Evolutionary conservation across 2,888 invertebrate species (phyloP).

Genomic region (Scrobipalpa costella): DNA sequence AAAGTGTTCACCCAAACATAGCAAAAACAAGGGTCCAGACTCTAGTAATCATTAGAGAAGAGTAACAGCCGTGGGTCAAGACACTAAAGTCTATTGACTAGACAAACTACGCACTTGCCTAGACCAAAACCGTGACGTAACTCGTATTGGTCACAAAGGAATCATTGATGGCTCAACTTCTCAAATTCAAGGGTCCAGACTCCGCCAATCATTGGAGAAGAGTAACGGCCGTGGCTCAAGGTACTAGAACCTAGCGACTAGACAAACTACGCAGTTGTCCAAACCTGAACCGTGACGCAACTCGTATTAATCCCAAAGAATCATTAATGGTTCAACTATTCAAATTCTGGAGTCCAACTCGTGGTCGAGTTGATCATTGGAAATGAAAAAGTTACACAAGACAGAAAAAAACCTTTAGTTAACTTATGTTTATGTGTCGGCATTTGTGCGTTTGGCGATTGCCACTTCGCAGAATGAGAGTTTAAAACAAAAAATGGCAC

Average conservation of each 20-base stretch:
- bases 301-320: slow-evolving; percentile 54
- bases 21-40: slow-evolving; percentile 35
- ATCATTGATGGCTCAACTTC: slow-evolving; percentile 13
- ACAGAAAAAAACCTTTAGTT: no score
- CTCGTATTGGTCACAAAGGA: slow-evolving; percentile 55
- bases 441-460: no score
- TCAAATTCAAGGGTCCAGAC: slow-evolving; percentile 36
- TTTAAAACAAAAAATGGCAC: no score
- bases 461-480: no score
- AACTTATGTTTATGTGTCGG: no score
- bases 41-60: slow-evolving; percentile 37
- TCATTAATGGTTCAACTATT: slow-evolving; percentile 18
- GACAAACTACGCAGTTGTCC: slow-evolving; percentile 54
- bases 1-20: no score
- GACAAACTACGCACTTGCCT: slow-evolving; percentile 53
- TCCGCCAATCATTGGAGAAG: slow-evolving; percentile 38
- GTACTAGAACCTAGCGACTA: slow-evolving; percentile 49
- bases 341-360: no score
- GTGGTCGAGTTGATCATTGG: no score
- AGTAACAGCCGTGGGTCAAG: slow-evolving; percentile 51
- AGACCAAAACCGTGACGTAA: slow-evolving; percentile 58
- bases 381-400: no score
- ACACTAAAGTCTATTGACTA: no score
- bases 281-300: slow-evolving; percentile 58
- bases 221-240: slow-evolving; percentile 51